Percentiles rank a stretch among this genome's conserved stretches.
These are phyloP conservation scores for Selene dorsalis DNA, from an alignment of 2,797 vertebrate genomes.

Conservation along the genomic window DNA sequence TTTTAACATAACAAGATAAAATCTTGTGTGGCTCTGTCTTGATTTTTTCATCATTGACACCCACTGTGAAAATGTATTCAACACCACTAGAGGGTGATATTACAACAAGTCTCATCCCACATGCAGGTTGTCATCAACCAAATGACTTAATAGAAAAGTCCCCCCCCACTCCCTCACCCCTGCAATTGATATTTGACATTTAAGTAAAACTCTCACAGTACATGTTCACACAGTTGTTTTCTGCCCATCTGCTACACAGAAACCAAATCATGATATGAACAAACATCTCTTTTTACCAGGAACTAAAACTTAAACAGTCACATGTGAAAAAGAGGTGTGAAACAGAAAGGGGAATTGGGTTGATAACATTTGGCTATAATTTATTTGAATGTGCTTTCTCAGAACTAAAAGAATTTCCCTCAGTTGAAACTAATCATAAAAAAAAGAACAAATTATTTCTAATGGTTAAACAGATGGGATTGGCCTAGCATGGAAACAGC, in stretches of 20 bases:
- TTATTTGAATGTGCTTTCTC: constrained; percentile 30
- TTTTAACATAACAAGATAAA: too few species aligned
- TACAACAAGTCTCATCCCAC: background rate
- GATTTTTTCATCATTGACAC: background rate
- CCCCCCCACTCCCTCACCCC: background rate
- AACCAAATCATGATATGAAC: constrained; percentile 23
- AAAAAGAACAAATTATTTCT: background rate
- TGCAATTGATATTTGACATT: constrained; percentile 23
- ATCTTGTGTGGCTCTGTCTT: background rate
- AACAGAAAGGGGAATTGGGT: background rate
- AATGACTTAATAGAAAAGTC: constrained; percentile 1
- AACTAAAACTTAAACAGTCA: constrained; percentile 57
- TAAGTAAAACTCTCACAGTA: too few species aligned
- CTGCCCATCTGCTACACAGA: constrained; percentile 25
- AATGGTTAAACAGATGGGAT: too few species aligned
- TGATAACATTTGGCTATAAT: background rate
- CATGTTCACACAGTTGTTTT: constrained; percentile 7
- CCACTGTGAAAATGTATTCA: background rate
- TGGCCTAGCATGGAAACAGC: too few species aligned
- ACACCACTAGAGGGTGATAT: constrained; percentile 60
- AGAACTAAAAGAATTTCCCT: constrained; percentile 24
- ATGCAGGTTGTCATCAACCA: background rate
- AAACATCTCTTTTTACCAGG: constrained; percentile 21
- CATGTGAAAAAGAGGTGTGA: constrained; percentile 35
- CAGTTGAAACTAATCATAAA: background rate